Evolutionary conservation across 2,888 invertebrate species (phyloP).

Genomic region (Drosophila recens): DNA sequence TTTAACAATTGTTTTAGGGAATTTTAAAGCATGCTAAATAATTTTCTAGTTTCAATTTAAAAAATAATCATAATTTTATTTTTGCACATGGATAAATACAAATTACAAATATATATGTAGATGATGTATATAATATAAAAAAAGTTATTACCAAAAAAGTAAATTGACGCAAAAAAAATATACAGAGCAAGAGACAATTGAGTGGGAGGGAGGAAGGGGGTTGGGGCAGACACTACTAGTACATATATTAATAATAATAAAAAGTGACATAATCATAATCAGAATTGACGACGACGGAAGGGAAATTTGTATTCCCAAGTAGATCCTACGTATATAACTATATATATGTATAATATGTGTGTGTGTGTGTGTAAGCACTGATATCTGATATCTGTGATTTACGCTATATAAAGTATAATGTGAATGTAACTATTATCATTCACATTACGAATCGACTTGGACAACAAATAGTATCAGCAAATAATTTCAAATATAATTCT

Average conservation of each 20-base stretch:
- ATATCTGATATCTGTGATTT: slow-evolving; percentile 69
- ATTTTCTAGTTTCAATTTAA: slow-evolving; percentile 59
- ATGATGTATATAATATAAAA: slow-evolving; percentile 57
- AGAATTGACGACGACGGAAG: slow-evolving; percentile 61
- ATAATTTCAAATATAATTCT: slow-evolving; percentile 71
- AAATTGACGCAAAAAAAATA: slow-evolving; percentile 70
- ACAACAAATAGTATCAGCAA: slow-evolving; percentile 66
- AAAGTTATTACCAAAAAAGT: slow-evolving; percentile 60
- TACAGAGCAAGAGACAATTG: slow-evolving; percentile 67
- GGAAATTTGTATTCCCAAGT: slow-evolving; percentile 16
- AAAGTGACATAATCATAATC: slow-evolving; percentile 69
- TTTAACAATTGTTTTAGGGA: slow-evolving; percentile 57
- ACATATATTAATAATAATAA: slow-evolving; percentile 33
- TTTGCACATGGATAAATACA: slow-evolving; percentile 81
- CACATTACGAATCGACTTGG: slow-evolving; percentile 46
- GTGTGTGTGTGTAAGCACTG: slow-evolving; percentile 69
- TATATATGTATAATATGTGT: slow-evolving; percentile 34
- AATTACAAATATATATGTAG: slow-evolving; percentile 67
- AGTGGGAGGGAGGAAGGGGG: not conserved
- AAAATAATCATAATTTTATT: slow-evolving; percentile 81
- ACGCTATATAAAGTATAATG: slow-evolving; percentile 44
- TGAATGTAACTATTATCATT: no score
- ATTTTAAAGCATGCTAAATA: slow-evolving; percentile 50
- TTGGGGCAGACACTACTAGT: slow-evolving; percentile 51
- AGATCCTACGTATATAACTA: slow-evolving; percentile 54